phyloP scores from a whole-genome alignment of 2,113 vertebrate genomes.

The Tor tambroides region DNA sequence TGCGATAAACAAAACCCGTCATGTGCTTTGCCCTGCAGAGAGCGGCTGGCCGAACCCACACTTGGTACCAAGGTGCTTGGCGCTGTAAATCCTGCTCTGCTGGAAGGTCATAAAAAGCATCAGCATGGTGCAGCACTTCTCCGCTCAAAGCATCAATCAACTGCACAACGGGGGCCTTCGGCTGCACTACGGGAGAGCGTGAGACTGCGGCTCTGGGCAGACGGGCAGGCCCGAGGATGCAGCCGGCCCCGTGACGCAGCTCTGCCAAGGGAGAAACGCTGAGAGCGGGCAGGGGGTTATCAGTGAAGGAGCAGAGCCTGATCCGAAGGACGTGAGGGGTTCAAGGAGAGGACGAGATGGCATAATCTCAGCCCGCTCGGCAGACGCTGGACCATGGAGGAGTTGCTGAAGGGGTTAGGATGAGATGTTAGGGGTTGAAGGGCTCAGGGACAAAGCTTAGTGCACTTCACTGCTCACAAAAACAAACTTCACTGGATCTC shows the following conservation, averaged over 20 bases:
- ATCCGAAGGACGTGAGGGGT: slow-evolving; percentile 6
- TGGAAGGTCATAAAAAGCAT: slow-evolving; percentile 56
- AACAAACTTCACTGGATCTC: not conserved
- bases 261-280: slow-evolving; percentile 9
- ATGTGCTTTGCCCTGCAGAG: slow-evolving; percentile 32
- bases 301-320: slow-evolving; percentile 35
- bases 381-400: not conserved
- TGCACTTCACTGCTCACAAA: not conserved
- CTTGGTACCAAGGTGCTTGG: slow-evolving; percentile 40
- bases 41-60: slow-evolving; percentile 14
- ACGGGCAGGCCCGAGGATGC: not conserved
- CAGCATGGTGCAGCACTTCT: slow-evolving; percentile 42
- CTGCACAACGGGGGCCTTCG: slow-evolving; percentile 7
- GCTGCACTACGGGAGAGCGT: slow-evolving; percentile 29
- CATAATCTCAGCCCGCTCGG: not conserved
- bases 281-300: slow-evolving; percentile 39
- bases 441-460: not conserved
- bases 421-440: slow-evolving; percentile 1
- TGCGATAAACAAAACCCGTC: slow-evolving; percentile 36
- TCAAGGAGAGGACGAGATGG: slow-evolving; percentile 28
- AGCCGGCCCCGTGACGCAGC: not conserved
- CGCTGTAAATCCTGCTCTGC: slow-evolving; percentile 49
- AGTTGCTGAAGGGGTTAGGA: not conserved
- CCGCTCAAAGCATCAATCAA: slow-evolving; percentile 43
- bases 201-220: slow-evolving; percentile 17